phyloP scores from a whole-genome alignment of 1,140 invertebrate species.

The Antheraea pernyi region DNA sequence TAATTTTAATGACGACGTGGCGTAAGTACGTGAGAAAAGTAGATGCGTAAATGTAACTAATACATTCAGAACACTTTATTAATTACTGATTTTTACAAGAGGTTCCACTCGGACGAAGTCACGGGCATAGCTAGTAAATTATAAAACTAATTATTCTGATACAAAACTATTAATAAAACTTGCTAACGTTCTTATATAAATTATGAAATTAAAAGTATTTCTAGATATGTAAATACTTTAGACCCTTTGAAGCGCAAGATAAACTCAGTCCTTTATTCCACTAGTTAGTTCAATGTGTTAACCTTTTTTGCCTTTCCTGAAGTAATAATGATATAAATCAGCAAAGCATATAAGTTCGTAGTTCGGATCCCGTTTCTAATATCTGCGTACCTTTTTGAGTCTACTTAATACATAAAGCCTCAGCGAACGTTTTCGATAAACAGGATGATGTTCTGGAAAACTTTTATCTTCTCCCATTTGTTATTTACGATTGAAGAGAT shows the following conservation, averaged over 20 bases:
- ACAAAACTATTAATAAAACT: too few relatives aligned
- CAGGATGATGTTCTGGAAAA: conserved; percentile 56
- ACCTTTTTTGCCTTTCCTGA: neutral
- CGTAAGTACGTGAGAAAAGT: too few relatives aligned
- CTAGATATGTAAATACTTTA: neutral
- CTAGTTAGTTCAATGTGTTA: neutral
- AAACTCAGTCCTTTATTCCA: neutral
- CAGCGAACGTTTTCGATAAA: conserved; percentile 44
- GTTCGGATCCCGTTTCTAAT: neutral
- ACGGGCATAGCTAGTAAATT: too few relatives aligned
- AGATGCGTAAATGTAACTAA: too few relatives aligned
- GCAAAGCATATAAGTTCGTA: neutral
- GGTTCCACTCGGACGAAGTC: too few relatives aligned
- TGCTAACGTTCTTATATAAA: too few relatives aligned
- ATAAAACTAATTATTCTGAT: too few relatives aligned
- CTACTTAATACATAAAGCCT: conserved; percentile 11
- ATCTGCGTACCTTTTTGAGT: conserved; percentile 1
- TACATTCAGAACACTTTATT: too few relatives aligned
- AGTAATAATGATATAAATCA: neutral
- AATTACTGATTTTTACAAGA: too few relatives aligned
- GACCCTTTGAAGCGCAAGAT: neutral
- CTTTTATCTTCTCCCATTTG: conserved; percentile 58
- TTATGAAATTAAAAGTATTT: neutral
- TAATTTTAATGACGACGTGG: too few relatives aligned
- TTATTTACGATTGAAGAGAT: conserved; percentile 68